A percentile compares a stretch with the other conserved stretches of the same genome.
These are phyloP conservation scores for Escarpia spicata DNA, from an alignment of 2,888 invertebrate species.

Conservation along the genomic window DNA sequence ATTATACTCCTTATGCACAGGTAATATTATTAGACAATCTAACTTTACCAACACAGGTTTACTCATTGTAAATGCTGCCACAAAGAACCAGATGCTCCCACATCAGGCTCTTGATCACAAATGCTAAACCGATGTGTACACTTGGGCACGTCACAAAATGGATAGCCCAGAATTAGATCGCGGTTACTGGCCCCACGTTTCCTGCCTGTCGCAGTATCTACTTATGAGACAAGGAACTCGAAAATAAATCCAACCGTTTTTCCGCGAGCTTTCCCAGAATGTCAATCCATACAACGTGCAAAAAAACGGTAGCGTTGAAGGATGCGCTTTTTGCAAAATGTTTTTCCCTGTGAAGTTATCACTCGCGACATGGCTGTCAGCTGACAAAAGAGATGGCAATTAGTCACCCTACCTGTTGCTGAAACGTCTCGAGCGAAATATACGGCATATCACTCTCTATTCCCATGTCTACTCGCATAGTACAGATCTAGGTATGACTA, in stretches of 20 bases:
- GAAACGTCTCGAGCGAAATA: neutral
- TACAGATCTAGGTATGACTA: neutral
- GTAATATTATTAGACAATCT: no score
- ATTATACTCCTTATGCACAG: no score
- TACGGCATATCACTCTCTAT: neutral
- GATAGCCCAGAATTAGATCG: neutral
- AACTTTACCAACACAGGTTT: no score
- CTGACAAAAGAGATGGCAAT: neutral
- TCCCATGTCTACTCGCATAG: neutral
- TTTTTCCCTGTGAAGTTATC: constrained; percentile 10
- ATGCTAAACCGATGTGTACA: neutral
- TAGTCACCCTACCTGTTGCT: neutral
- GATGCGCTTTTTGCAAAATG: neutral
- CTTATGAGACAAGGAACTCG: neutral
- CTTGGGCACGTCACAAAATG: neutral
- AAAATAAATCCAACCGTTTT: neutral
- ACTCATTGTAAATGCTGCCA: no score
- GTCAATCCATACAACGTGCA: neutral
- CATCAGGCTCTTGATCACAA: no score
- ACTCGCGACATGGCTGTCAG: neutral
- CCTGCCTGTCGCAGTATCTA: neutral
- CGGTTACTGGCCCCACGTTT: neutral
- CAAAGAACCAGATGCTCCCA: no score
- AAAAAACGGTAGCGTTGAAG: neutral
- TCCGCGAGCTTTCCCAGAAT: neutral